Conservation (phyloP, 1,140 invertebrate species). For the Onthophagus taurus region DNA sequence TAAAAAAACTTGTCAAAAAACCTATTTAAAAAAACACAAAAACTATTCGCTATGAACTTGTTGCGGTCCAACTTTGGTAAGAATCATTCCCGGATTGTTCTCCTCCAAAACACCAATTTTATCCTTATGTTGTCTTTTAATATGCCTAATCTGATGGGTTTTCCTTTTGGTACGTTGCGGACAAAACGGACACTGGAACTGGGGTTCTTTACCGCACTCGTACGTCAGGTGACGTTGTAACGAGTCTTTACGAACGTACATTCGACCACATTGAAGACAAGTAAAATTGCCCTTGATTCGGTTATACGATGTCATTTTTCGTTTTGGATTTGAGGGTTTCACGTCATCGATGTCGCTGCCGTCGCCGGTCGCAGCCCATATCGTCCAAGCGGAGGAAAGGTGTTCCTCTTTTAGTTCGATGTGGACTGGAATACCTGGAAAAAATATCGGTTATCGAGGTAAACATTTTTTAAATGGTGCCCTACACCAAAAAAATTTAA, state of each 20-base stretch:
- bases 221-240: slow-evolving; percentile 52
- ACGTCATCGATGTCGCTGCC: too few relatives aligned
- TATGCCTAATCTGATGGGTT: slow-evolving; percentile 49
- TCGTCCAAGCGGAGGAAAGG: slow-evolving; percentile 3
- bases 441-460: slow-evolving; percentile 22
- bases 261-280: slow-evolving; percentile 52
- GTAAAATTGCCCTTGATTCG: slow-evolving; percentile 41
- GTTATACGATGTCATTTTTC: slow-evolving; percentile 24
- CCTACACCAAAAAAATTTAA: too few relatives aligned
- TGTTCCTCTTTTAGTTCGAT: slow-evolving; percentile 27
- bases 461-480: too few relatives aligned
- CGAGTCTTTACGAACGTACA: slow-evolving; percentile 56
- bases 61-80: too few relatives aligned
- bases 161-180: slow-evolving; percentile 50
- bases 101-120: slow-evolving; percentile 39
- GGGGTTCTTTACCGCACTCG: slow-evolving; percentile 61
- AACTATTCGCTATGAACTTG: too few relatives aligned
- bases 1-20: too few relatives aligned
- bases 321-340: too few relatives aligned
- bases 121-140: slow-evolving; percentile 46
- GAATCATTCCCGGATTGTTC: slow-evolving; percentile 29
- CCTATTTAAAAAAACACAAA: too few relatives aligned
- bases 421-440: slow-evolving; percentile 32
- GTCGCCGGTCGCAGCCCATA: slow-evolving; percentile 8
- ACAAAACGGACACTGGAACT: slow-evolving; percentile 73